Percentiles rank a stretch among this genome's conserved stretches.
phyloP scores from a whole-genome alignment of 2,888 invertebrate species.

The Eilema depressum region DNA sequence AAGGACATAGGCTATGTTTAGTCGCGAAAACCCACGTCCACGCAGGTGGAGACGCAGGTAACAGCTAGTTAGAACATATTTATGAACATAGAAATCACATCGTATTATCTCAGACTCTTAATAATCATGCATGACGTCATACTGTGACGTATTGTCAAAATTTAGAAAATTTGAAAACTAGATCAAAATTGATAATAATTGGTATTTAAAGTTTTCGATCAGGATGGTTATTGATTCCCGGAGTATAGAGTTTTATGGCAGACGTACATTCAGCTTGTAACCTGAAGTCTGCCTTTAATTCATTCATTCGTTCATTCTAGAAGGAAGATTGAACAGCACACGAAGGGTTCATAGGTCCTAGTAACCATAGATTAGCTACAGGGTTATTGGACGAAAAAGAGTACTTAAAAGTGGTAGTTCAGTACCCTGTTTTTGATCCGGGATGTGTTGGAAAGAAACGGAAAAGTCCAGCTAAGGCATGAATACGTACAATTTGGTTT shows the following conservation, averaged over 20 bases:
- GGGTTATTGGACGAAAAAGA: neutral
- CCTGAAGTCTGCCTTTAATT: conserved; percentile 1
- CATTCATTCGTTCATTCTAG: neutral
- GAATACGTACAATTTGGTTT: no score
- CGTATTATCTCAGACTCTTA: neutral
- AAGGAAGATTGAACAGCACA: neutral
- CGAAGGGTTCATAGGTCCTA: neutral
- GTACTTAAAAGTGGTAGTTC: neutral
- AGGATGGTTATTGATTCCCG: conserved; percentile 1
- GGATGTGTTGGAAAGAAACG: neutral
- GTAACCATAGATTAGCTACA: neutral
- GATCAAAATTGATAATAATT: neutral
- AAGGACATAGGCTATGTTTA: no score
- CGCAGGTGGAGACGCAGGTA: no score
- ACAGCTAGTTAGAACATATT: no score
- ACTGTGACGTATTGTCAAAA: neutral
- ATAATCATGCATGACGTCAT: neutral
- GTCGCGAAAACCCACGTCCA: no score
- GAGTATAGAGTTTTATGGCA: neutral
- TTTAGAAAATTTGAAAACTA: neutral
- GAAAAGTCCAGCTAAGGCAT: neutral
- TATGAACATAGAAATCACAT: conserved; percentile 1
- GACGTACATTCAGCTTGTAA: neutral
- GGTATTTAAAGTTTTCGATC: neutral
- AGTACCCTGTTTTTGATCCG: neutral